Conservation (phyloP, 1,140 invertebrate species). For the Euwallacea fornicatus region DNA sequence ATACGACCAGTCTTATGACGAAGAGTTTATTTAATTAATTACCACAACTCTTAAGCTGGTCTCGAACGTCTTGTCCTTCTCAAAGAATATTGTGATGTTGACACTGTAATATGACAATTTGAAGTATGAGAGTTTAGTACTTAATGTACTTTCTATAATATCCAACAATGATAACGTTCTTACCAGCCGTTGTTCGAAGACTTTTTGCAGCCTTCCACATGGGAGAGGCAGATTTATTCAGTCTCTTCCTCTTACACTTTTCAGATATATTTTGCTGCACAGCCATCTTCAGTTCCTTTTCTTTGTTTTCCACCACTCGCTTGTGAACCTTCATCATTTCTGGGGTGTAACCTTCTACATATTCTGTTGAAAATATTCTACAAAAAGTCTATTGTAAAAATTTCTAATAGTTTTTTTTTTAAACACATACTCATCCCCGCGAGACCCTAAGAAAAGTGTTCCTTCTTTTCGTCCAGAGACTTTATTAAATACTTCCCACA, state of each 20-base stretch:
- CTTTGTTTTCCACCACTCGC: slow-evolving; percentile 53
- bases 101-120: too few species aligned
- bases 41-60: not conserved
- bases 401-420: not conserved
- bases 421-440: slow-evolving; percentile 39
- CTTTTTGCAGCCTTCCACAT: slow-evolving; percentile 7
- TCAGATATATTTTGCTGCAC: slow-evolving; percentile 7
- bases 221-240: slow-evolving; percentile 35
- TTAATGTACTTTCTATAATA: too few species aligned
- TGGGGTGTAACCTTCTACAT: slow-evolving; percentile 57
- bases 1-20: too few species aligned
- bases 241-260: slow-evolving; percentile 26
- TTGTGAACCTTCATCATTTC: slow-evolving; percentile 58
- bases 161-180: not conserved
- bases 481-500: slow-evolving; percentile 59
- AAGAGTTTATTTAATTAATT: too few species aligned
- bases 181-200: slow-evolving; percentile 5
- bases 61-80: not conserved
- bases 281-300: slow-evolving; percentile 40
- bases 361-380: too few species aligned
- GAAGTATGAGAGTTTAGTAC: too few species aligned
- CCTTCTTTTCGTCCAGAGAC: slow-evolving; percentile 53
- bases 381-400: too few species aligned
- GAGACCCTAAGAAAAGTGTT: slow-evolving; percentile 30
- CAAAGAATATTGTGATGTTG: not conserved